A percentile compares a stretch with the other conserved stretches of the same genome.
These are phyloP conservation scores for Cololabis saira DNA, from an alignment of 2,113 vertebrate species.

Conservation along the genomic window DNA sequence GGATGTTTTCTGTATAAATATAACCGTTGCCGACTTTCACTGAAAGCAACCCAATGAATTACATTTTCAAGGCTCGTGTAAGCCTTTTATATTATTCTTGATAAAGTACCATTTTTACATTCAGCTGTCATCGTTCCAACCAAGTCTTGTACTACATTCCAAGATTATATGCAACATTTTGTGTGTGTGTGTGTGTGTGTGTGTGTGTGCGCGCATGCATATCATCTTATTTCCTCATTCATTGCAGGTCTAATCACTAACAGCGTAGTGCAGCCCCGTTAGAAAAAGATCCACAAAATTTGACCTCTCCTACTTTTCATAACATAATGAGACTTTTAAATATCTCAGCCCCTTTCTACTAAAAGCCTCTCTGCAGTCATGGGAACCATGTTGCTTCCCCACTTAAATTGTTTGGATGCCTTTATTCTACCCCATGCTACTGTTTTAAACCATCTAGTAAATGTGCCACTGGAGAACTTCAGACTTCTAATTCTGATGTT, in stretches of 20 bases:
- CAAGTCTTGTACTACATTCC: not conserved
- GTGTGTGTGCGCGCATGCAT: too few relatives aligned
- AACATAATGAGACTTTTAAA: conserved; percentile 52
- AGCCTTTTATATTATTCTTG: not conserved
- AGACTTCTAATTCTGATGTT: conserved; percentile 11
- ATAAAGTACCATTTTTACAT: too few relatives aligned
- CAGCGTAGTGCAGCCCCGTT: conserved; percentile 10
- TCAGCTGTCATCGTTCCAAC: not conserved
- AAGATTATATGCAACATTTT: not conserved
- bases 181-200: too few relatives aligned
- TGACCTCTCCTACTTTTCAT: conserved; percentile 38
- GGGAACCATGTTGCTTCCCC: conserved; percentile 10
- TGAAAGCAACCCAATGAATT: too few relatives aligned
- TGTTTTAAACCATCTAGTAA: conserved; percentile 7
- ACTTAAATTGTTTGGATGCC: conserved; percentile 36
- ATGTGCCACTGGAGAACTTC: conserved; percentile 7
- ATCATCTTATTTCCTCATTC: not conserved
- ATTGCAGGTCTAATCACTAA: conserved; percentile 19
- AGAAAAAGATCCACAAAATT: conserved; percentile 5
- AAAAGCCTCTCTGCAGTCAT: conserved; percentile 60
- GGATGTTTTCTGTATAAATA: too few relatives aligned
- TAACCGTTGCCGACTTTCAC: too few relatives aligned
- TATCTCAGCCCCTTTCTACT: conserved; percentile 15
- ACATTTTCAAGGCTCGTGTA: too few relatives aligned
- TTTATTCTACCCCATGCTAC: conserved; percentile 11